Percentiles rank a stretch among this genome's conserved stretches.
Conservation (phyloP, 2,888 invertebrate species). For the Cactoblastis cactorum region DNA sequence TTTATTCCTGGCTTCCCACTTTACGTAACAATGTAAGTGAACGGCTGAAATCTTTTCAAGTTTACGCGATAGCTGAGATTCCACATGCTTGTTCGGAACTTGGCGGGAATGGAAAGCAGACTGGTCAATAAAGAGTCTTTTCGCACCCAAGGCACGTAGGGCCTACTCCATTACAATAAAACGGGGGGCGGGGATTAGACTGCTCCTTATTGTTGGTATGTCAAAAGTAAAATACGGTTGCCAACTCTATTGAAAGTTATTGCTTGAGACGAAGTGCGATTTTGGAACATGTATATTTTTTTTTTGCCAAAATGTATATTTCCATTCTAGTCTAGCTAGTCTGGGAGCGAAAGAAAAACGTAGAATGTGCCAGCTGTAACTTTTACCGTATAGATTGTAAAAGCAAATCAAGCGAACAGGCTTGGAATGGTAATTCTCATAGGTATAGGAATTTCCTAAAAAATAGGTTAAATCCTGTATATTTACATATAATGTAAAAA, state of each 20-base stretch:
- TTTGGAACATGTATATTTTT: background rate
- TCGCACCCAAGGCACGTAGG: constrained; percentile 13
- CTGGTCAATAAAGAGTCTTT: constrained; percentile 9
- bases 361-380: too few species aligned
- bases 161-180: constrained; percentile 16
- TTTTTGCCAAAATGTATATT: too few species aligned
- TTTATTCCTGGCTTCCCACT: background rate
- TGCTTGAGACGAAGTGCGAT: background rate
- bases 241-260: background rate
- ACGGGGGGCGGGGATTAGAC: constrained; percentile 13
- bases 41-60: background rate
- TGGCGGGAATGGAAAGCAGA: background rate
- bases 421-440: too few species aligned
- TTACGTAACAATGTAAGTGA: background rate
- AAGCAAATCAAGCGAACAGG: too few species aligned
- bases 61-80: background rate
- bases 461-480: too few species aligned
- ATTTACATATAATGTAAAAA: too few species aligned
- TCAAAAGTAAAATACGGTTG: background rate
- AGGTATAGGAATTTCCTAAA: too few species aligned
- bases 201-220: constrained; percentile 4
- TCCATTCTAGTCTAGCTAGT: too few species aligned
- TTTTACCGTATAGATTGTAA: too few species aligned
- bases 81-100: background rate
- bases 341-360: too few species aligned